phyloP scores from a whole-genome alignment of 2,888 invertebrate species.

The Encarsia formosa region DNA sequence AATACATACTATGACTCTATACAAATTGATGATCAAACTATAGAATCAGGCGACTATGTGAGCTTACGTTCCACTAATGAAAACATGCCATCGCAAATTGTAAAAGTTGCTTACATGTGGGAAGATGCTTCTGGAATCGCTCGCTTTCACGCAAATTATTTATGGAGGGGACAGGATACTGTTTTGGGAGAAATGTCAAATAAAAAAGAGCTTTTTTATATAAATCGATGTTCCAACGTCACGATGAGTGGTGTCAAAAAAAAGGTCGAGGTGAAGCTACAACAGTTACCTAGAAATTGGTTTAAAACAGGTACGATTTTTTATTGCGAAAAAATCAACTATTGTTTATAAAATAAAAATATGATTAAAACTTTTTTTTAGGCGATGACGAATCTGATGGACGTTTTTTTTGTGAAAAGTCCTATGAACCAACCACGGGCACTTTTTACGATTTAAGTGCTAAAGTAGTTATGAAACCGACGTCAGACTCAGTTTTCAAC shows the following conservation, averaged over 20 bases:
- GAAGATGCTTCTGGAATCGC: conserved; percentile 58
- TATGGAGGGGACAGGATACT: conserved; percentile 68
- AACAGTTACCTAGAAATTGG: background rate
- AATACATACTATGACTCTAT: conserved; percentile 48
- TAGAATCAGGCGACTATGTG: conserved; percentile 65
- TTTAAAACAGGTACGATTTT: too few relatives aligned
- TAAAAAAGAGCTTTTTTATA: conserved; percentile 68
- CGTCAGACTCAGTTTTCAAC: background rate
- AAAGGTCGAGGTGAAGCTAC: background rate
- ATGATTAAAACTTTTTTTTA: background rate
- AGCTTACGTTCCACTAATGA: conserved; percentile 67
- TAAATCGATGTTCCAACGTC: conserved; percentile 70
- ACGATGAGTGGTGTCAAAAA: conserved; percentile 51
- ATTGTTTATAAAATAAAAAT: too few relatives aligned
- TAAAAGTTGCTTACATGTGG: conserved; percentile 69
- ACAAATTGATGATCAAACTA: conserved; percentile 51
- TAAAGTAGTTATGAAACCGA: background rate
- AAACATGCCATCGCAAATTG: conserved; percentile 62
- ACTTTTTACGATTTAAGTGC: conserved; percentile 2
- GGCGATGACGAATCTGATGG: background rate
- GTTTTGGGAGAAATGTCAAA: conserved; percentile 77
- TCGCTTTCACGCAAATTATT: conserved; percentile 69
- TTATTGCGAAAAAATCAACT: too few relatives aligned
- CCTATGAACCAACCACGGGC: conserved; percentile 8
- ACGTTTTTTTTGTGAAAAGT: conserved; percentile 4